Percentiles rank a stretch among this genome's conserved stretches.
These are phyloP conservation scores for Polydrusus pterygomalis DNA, from an alignment of 2,888 invertebrate species.

Conservation along the genomic window DNA sequence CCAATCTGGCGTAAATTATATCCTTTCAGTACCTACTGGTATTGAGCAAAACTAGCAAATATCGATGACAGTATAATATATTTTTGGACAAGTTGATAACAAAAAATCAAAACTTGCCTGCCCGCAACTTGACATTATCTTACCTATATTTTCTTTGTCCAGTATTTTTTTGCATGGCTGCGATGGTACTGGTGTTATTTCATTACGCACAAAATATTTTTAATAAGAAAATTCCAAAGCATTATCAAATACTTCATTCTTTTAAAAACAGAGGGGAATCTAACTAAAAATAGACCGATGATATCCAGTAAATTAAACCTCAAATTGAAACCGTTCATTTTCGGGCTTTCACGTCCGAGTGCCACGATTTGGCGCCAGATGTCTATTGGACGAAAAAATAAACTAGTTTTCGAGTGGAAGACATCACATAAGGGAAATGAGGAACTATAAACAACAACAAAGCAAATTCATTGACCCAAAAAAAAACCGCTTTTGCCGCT, in stretches of 20 bases:
- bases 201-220: no score
- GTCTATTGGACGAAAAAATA: constrained; percentile 23
- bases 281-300: constrained; percentile 3
- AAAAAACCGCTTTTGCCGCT: background rate
- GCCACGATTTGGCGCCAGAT: constrained; percentile 22
- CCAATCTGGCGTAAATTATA: no score
- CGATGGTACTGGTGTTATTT: no score
- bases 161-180: no score
- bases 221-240: constrained; percentile 1
- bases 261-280: constrained; percentile 3
- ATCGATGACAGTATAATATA: no score
- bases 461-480: constrained; percentile 17
- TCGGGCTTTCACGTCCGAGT: constrained; percentile 14
- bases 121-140: no score
- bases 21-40: no score
- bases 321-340: constrained; percentile 16
- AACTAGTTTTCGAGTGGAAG: constrained; percentile 16
- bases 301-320: constrained; percentile 19
- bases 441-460: constrained; percentile 24
- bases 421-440: constrained; percentile 15
- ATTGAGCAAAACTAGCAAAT: no score
- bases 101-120: no score
- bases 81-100: no score
- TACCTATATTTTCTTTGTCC: no score
- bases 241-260: constrained; percentile 5